Evolutionary conservation across 2,113 vertebrate genomes (phyloP).

Genomic region (Haliaeetus leucogaster): DNA sequence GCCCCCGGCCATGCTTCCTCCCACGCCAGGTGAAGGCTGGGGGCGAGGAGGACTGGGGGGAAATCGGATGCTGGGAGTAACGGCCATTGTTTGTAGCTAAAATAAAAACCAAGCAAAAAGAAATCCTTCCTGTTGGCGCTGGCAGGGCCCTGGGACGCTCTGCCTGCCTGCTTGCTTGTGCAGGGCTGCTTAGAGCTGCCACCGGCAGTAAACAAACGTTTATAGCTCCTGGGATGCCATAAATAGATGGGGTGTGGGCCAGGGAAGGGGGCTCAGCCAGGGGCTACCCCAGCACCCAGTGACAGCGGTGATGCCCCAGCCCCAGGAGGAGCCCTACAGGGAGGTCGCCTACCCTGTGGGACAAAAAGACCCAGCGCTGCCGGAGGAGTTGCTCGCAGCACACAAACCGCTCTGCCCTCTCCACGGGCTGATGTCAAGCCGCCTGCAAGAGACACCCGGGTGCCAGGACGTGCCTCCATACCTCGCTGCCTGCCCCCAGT

Average conservation of each 20-base stretch:
- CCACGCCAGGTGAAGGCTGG: constrained; percentile 21
- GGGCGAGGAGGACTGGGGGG: background rate
- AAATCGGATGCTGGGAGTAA: constrained; percentile 26
- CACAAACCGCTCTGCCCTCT: background rate
- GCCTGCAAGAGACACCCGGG: background rate
- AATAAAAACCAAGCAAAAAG: constrained; percentile 62
- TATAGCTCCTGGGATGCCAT: background rate
- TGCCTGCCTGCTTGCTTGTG: background rate
- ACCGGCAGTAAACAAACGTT: background rate
- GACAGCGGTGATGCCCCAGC: background rate
- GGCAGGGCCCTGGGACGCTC: background rate
- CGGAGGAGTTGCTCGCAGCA: background rate
- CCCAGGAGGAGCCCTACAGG: background rate
- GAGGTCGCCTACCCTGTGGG: background rate
- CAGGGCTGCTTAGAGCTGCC: background rate
- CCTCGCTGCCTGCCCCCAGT: background rate
- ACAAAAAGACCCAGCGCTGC: background rate
- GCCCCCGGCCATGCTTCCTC: constrained; percentile 39
- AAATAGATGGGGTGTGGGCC: background rate
- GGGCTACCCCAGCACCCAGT: background rate
- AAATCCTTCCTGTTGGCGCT: constrained; percentile 69
- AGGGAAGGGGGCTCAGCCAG: background rate
- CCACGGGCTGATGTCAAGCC: background rate
- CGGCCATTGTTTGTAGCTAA: constrained; percentile 63
- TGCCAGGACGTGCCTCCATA: fast-evolving